Evolutionary conservation across 2,797 vertebrate species (phyloP).

Genomic region (Tapera naevia): DNA sequence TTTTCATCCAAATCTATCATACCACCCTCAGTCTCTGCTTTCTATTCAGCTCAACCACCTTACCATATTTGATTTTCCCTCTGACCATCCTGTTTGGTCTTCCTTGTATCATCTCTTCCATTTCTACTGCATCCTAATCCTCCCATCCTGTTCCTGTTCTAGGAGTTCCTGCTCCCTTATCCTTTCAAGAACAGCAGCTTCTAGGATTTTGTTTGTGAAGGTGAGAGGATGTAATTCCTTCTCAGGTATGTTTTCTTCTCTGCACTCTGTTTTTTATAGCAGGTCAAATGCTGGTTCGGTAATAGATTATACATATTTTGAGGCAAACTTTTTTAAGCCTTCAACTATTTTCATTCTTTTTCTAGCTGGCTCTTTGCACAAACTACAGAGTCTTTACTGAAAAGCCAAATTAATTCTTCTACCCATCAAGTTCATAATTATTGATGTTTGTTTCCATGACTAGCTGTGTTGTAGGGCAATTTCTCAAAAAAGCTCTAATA

Average conservation of each 20-base stretch:
- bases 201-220: background rate
- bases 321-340: background rate
- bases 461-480: background rate
- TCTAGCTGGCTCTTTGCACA: background rate
- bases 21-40: background rate
- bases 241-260: background rate
- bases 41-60: background rate
- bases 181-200: background rate
- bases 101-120: background rate
- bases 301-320: background rate
- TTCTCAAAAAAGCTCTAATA: background rate
- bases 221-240: background rate
- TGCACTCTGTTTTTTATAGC: background rate
- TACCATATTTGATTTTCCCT: background rate
- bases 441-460: background rate
- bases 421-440: background rate
- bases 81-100: background rate
- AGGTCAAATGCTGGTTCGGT: background rate
- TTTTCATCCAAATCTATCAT: background rate
- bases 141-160: background rate
- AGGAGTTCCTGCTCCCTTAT: background rate
- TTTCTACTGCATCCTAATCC: background rate
- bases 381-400: background rate
- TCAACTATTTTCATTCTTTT: background rate
- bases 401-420: background rate